Evolutionary conservation across 2,113 vertebrate species (phyloP).

Genomic region (Cryptotis parvus): DNA sequence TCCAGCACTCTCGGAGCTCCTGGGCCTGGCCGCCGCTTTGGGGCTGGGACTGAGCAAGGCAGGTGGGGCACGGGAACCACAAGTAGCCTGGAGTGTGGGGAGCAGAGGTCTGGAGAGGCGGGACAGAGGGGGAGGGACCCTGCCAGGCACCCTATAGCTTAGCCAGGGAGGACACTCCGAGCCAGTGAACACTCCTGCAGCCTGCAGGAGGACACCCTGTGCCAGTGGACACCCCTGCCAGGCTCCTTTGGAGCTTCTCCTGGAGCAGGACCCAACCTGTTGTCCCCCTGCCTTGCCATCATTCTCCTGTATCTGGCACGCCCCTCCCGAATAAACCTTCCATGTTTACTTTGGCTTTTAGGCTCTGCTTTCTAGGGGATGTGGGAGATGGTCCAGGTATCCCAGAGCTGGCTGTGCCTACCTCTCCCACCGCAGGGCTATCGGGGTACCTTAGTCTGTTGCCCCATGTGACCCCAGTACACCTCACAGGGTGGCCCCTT

Average conservation of each 20-base stretch:
- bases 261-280: neutral
- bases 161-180: no score
- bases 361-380: constrained; percentile 22
- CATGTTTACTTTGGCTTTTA: neutral
- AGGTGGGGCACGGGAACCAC: neutral
- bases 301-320: neutral
- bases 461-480: neutral
- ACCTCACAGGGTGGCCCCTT: neutral
- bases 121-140: neutral
- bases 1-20: neutral
- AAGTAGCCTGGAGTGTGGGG: neutral
- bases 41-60: neutral
- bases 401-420: neutral
- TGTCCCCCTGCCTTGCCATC: neutral
- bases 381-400: neutral
- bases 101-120: neutral
- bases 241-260: neutral
- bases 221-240: neutral
- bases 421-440: neutral
- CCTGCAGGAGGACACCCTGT: neutral
- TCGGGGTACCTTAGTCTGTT: neutral
- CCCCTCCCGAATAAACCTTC: constrained; percentile 58
- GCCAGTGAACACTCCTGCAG: neutral
- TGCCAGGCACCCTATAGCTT: no score
- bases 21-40: neutral